Base-by-base conservation (phyloP, 2,113 vertebrate genomes). In the Sisor rabdophorus region DNA sequence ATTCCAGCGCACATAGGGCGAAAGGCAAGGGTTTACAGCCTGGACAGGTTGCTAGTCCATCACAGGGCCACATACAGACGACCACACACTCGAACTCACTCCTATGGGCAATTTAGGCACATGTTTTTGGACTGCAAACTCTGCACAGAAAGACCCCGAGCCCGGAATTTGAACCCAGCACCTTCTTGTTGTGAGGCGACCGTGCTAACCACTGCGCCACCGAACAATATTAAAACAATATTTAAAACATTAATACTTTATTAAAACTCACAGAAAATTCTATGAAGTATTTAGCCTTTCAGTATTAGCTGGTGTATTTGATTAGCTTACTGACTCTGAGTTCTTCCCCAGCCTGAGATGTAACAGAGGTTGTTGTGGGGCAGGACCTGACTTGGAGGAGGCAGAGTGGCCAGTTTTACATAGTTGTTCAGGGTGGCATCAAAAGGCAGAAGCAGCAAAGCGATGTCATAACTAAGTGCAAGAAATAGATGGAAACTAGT, bases 311-410 rank as follows among this genome's bases (percentile, higher is more conserved):
- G 55, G 16, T 36, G 50, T 15, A 17, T 28, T 26, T 13, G 8
- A 30, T 2, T 8, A 22, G 48, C 2, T 67, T 28, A 93, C 94
- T 93, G 85, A 97, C 95, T 94, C 83, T 68, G 79, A 79, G 94
- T 95, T 67, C 19, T 84, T 50, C 95, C 95, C 95, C 96, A 97
- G 88, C 96, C 96, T 0, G 85, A 90, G 89, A 97, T 93, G 89
- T 92, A 93, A 86, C 96, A 96, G 84, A 81, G 48, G 81, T 90
- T 89, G 83, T 93, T 84, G 89, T 96, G 81, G 83, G 92, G 3
- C 88, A 97, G 92, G 83, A 94, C 44, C 82, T 89, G 79, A 2
- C 89, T 93, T 0, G 77, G 53, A 30, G n/a, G 53, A 36, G 95
- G 94, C 84, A 98, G 90, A 13, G 56, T 36, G 0, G 77, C 94